Conservation (phyloP, 2,888 invertebrate genomes). For the Choristoneura rosaceana region DNA sequence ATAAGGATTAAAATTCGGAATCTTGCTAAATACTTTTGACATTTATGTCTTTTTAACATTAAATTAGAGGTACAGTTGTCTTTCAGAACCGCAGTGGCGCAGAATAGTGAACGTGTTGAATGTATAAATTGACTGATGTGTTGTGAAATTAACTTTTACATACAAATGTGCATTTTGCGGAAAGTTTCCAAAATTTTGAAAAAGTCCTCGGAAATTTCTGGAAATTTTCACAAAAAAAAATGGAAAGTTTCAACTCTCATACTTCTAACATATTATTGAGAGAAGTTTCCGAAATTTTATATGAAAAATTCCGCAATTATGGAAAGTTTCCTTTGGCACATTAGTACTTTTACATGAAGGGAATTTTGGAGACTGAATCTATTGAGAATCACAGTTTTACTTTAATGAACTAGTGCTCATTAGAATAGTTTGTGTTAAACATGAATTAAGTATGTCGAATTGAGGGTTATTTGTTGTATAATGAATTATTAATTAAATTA, state of each 20-base stretch:
- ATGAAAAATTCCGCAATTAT: no score
- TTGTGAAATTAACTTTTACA: conserved; percentile 3
- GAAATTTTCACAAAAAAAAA: no score
- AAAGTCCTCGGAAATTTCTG: no score
- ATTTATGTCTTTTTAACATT: no score
- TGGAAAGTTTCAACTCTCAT: no score
- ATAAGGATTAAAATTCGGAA: no score
- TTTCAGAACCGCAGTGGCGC: conserved; percentile 74
- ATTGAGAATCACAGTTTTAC: conserved; percentile 3
- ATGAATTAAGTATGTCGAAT: conserved; percentile 11
- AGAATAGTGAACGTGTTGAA: conserved; percentile 63
- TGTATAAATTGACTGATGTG: conserved; percentile 37
- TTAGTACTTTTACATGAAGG: conserved; percentile 4
- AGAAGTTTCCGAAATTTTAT: no score
- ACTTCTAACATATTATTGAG: no score
- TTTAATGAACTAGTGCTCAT: conserved; percentile 17
- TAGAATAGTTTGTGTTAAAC: conserved; percentile 9
- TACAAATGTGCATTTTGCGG: no score
- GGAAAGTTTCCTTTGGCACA: no score
- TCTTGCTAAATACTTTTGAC: no score
- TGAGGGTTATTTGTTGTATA: not conserved
- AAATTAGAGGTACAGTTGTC: conserved; percentile 16
- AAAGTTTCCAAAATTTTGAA: no score
- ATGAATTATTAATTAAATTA: not conserved
- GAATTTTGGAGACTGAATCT: conserved; percentile 39